Conservation (phyloP, 2,888 invertebrate genomes). For the Tipula vernalis region DNA sequence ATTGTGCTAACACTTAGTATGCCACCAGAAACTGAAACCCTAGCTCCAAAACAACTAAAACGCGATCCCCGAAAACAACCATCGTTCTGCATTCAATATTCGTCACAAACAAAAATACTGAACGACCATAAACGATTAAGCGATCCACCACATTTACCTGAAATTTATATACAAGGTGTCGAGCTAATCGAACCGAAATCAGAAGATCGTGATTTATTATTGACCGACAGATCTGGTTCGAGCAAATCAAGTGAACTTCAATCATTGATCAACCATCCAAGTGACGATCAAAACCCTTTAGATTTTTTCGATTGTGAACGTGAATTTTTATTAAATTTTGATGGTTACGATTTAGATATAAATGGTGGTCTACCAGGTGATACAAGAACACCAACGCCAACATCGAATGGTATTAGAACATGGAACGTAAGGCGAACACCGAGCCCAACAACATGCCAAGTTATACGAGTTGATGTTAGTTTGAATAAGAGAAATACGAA, state of each 20-base stretch:
- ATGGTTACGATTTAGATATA: conserved; percentile 13
- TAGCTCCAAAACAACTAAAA: conserved; percentile 13
- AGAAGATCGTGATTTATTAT: not conserved
- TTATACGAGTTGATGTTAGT: conserved; percentile 11
- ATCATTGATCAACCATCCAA: not conserved
- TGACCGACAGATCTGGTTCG: not conserved
- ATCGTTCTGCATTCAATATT: conserved; percentile 14
- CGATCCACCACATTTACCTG: not conserved
- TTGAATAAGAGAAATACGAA: conserved; percentile 7
- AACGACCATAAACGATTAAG: not conserved
- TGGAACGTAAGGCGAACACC: not conserved
- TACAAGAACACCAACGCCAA: conserved; percentile 11
- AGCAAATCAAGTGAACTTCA: not conserved
- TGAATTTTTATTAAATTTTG: conserved; percentile 9
- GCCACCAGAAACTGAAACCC: conserved; percentile 12
- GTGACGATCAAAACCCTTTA: not conserved
- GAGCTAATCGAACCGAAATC: not conserved
- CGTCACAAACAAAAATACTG: not conserved
- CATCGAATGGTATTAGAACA: not conserved
- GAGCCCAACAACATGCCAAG: conserved; percentile 12
- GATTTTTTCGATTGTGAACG: not conserved
- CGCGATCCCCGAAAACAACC: conserved; percentile 12
- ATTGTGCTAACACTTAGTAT: conserved; percentile 14
- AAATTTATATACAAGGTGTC: not conserved
- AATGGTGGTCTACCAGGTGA: conserved; percentile 12